A percentile compares a stretch with the other conserved stretches of the same genome.
These are phyloP conservation scores for Phymatocera aterrima DNA, from an alignment of 2,888 invertebrate species.

Conservation along the genomic window DNA sequence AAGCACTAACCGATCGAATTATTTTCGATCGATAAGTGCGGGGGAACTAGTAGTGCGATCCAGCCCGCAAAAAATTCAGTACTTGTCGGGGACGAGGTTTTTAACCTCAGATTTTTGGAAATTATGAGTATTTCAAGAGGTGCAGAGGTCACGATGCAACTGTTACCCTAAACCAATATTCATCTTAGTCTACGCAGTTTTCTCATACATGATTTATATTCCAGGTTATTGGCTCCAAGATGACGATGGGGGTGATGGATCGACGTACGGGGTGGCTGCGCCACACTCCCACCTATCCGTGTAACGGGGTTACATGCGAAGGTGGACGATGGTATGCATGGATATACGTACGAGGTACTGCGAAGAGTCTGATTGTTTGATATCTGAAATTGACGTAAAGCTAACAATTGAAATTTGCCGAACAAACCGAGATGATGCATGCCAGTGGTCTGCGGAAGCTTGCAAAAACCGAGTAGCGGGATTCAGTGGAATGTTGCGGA, in stretches of 20 bases:
- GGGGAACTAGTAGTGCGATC: not conserved
- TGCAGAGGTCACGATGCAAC: constrained; percentile 12
- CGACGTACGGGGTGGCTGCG: constrained; percentile 43
- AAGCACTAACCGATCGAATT: too few relatives aligned
- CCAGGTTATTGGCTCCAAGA: constrained; percentile 64
- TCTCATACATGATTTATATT: constrained; percentile 64
- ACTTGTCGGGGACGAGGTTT: not conserved
- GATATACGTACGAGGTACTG: not conserved
- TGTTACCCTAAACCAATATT: constrained; percentile 55
- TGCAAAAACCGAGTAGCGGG: constrained; percentile 4
- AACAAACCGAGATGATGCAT: not conserved
- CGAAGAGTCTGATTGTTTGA: not conserved
- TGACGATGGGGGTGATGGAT: constrained; percentile 63
- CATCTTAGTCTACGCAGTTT: constrained; percentile 62
- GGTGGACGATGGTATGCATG: not conserved
- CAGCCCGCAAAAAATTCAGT: not conserved
- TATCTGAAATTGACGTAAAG: constrained; percentile 27
- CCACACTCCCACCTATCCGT: constrained; percentile 18
- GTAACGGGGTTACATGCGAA: not conserved
- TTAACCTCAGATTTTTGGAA: not conserved
- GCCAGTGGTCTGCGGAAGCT: not conserved
- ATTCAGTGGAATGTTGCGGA: constrained; percentile 12
- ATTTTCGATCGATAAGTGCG: not conserved
- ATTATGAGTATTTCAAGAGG: not conserved
- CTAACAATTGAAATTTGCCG: constrained; percentile 15